Percentiles rank a stretch among this genome's conserved stretches.
These are phyloP conservation scores for Hetaerina titia DNA, from an alignment of 2,888 invertebrate genomes.

Conservation along the genomic window DNA sequence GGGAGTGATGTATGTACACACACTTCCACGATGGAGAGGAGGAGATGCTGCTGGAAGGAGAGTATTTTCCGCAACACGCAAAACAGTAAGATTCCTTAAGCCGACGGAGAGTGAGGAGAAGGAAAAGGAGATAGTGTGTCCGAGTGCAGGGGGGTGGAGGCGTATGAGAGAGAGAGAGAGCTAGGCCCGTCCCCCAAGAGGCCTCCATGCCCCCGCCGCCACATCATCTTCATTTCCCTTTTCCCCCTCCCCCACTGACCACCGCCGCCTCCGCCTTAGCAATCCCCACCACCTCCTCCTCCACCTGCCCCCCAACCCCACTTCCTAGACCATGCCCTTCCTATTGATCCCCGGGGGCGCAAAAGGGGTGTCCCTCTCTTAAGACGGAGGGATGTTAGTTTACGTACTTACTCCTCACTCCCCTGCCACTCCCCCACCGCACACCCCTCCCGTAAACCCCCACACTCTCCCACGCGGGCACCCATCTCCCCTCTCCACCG, in stretches of 20 bases:
- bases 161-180: not conserved
- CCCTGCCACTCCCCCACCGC: not conserved
- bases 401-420: conserved; percentile 11
- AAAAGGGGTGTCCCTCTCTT: conserved; percentile 37
- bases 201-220: not conserved
- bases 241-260: not conserved
- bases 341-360: conserved; percentile 43
- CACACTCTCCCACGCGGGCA: not conserved
- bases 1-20: conserved; percentile 53
- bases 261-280: not conserved
- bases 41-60: conserved; percentile 11
- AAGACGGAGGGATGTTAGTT: conserved; percentile 50
- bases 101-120: not conserved
- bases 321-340: not conserved
- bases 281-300: not conserved
- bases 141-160: not conserved
- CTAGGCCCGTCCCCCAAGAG: not conserved
- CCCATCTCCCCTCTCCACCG: not conserved
- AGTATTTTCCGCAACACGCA: conserved; percentile 49
- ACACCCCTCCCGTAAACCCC: not conserved
- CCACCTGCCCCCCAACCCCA: not conserved
- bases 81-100: conserved; percentile 64
- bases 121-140: not conserved
- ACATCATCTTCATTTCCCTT: conserved; percentile 59
- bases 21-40: not conserved